These are phyloP conservation scores for Pseudomyrmex gracilis DNA, from an alignment of 1,140 invertebrate species.

Conservation along the genomic window DNA sequence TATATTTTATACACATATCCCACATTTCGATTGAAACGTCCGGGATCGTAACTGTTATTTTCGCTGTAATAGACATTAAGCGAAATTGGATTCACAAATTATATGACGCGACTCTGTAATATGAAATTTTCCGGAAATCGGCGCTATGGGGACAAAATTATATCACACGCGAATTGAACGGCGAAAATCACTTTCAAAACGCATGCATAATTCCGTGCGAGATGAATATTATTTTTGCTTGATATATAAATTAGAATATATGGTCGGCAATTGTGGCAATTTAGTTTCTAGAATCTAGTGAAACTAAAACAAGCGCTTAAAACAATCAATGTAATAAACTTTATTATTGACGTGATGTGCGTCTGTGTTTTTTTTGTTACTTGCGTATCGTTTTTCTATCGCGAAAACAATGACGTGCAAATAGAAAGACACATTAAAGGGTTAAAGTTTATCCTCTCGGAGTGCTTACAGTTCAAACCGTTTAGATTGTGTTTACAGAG, in stretches of 20 bases:
- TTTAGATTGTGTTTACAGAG: constrained; percentile 72
- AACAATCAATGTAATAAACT: neutral
- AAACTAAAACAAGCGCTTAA: neutral
- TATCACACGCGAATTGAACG: constrained; percentile 45
- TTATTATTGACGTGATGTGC: too few species aligned
- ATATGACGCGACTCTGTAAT: constrained; percentile 43
- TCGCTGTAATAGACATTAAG: constrained; percentile 55
- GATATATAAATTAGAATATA: constrained; percentile 29
- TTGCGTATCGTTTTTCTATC: neutral
- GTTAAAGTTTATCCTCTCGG: constrained; percentile 26
- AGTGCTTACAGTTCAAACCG: constrained; percentile 69
- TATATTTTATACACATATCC: constrained; percentile 9
- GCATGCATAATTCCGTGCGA: constrained; percentile 15
- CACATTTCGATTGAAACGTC: constrained; percentile 14
- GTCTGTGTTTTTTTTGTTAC: too few species aligned
- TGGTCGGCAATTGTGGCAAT: neutral
- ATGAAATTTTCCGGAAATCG: constrained; percentile 58
- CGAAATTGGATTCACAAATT: constrained; percentile 59
- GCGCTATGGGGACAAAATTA: constrained; percentile 40
- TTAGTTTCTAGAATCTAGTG: neutral
- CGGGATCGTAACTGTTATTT: constrained; percentile 35
- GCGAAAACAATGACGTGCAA: neutral
- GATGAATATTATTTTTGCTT: constrained; percentile 16
- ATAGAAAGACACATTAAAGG: neutral
- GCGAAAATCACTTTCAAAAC: constrained; percentile 41